Base-by-base conservation (phyloP, 2,797 vertebrate genomes). In the Echiichthys vipera region DNA sequence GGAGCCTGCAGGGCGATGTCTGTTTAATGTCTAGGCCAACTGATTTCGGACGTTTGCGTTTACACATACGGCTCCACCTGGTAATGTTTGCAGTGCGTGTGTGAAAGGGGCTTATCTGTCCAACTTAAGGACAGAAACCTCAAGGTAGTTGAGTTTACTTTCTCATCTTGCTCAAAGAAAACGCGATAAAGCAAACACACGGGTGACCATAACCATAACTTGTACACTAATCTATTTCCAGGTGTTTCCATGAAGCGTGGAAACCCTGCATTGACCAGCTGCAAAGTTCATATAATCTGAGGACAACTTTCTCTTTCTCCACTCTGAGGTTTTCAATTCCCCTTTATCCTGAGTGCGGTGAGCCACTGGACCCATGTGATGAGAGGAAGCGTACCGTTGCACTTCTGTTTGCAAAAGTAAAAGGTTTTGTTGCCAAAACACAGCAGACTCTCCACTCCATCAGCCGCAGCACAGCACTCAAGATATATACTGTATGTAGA, bases 341-440 rank as follows among this genome's bases (percentile, higher is more conserved):
- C n/a, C 22, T 84, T 76, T 62, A 17, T 18, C 32, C 2, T 6
- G 5, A 15, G n/a, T 2, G 29, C 71, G 62, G 63, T 24, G 54
- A 73, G 24, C 25, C 7, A 53, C 42, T 2, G 11, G 37, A 29
- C 45, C 36, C 12, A 5, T 45, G 65, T 18, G 71, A 55, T 51
- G 65, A 86, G 77, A 80, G 86, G 84, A 90, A 90, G 84, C 27
- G 71, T 71, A 83, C 69, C 65, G 37, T 78, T 62, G 65, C 64
- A 34, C 43, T 80, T 85, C 71, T 88, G 86, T 90, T 91, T 90
- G 80, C 65, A 55, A 82, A 87, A 81, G 79, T 71, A 54, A 43
- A 74, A 56, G 56, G 27, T 67, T 76, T 51, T 92, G 89, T 92
- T 93, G 89, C 77, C 90, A 90, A 71, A 91, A 92, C 46, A 91